Evolutionary conservation across 2,888 invertebrate species (phyloP).

Genomic region (Acrocera orbiculus): DNA sequence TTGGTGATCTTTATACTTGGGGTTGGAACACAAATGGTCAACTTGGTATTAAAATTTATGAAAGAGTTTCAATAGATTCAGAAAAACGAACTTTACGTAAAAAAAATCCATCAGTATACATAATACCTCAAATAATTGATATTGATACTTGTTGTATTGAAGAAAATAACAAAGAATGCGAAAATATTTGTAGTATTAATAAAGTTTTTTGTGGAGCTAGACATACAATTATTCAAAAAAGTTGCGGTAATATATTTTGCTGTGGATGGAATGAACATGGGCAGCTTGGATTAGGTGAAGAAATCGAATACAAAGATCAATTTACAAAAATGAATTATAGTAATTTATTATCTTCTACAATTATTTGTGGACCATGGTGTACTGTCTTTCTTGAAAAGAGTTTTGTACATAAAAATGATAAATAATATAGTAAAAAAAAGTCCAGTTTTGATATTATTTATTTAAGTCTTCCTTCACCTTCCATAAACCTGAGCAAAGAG

Average conservation of each 20-base stretch:
- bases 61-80: constrained; percentile 14
- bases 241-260: constrained; percentile 49
- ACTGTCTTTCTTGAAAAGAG: too few relatives aligned
- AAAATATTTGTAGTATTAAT: constrained; percentile 21
- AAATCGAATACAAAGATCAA: constrained; percentile 18
- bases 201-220: constrained; percentile 55
- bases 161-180: constrained; percentile 12
- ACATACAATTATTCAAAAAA: constrained; percentile 54
- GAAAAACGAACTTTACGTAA: constrained; percentile 11
- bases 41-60: constrained; percentile 43
- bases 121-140: constrained; percentile 25
- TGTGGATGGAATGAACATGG: constrained; percentile 71
- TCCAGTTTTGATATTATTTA: too few relatives aligned
- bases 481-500: too few relatives aligned
- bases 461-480: too few relatives aligned
- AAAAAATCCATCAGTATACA: constrained; percentile 22
- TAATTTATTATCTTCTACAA: constrained; percentile 13
- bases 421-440: too few relatives aligned
- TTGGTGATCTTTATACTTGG: constrained; percentile 76
- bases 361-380: constrained; percentile 36
- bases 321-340: constrained; percentile 21
- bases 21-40: constrained; percentile 84
- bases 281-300: constrained; percentile 42
- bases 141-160: constrained; percentile 21
- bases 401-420: too few relatives aligned